Conservation (phyloP, 2,797 vertebrate genomes). For the Sebastes cheni region DNA sequence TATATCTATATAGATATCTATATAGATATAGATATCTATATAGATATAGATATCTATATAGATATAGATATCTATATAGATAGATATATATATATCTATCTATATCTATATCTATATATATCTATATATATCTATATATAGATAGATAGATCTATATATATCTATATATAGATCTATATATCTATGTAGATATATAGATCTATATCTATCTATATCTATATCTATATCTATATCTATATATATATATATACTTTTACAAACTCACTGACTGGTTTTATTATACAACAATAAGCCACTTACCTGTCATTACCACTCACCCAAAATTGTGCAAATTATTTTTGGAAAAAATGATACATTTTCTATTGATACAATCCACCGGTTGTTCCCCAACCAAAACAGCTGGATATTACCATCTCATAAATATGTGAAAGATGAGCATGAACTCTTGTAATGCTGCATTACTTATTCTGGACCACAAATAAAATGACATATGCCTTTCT, state of each 20-base stretch:
- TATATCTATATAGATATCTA: background rate
- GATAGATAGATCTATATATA: no score
- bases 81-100: background rate
- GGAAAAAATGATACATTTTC: background rate
- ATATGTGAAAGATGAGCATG: constrained; percentile 48
- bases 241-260: background rate
- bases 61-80: background rate
- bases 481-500: background rate
- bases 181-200: no score
- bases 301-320: background rate
- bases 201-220: background rate
- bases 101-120: background rate
- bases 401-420: background rate
- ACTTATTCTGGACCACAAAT: background rate
- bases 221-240: background rate
- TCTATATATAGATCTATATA: no score
- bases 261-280: background rate
- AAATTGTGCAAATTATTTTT: background rate
- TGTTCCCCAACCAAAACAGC: background rate
- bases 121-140: no score
- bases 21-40: no score
- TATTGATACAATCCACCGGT: background rate
- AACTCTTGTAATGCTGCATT: constrained; percentile 5
- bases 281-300: constrained; percentile 7
- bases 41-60: no score